Conservation (phyloP, 2,888 invertebrate species). For the Teinopalpus imperialis region DNA sequence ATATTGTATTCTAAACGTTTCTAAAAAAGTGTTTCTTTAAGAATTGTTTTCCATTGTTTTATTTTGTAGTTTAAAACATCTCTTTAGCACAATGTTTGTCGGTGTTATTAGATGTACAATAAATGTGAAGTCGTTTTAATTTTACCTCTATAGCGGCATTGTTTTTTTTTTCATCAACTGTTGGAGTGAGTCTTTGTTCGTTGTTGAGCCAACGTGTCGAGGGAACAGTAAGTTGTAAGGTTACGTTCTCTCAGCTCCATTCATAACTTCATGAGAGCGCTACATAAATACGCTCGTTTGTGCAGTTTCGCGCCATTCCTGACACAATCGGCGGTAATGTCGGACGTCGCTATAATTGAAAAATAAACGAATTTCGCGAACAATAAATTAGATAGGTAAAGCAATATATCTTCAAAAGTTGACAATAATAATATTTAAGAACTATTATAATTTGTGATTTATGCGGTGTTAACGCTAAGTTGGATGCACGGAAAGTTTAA, state of each 20-base stretch:
- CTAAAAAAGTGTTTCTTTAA: too few relatives aligned
- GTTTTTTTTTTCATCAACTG: too few relatives aligned
- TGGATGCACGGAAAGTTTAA: conserved; percentile 27
- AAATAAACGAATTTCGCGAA: conserved; percentile 16
- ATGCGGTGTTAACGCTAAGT: conserved; percentile 9
- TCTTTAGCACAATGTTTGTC: too few relatives aligned
- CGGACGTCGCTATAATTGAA: conserved; percentile 31
- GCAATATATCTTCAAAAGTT: conserved; percentile 6
- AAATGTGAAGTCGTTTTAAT: too few relatives aligned
- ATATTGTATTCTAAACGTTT: too few relatives aligned
- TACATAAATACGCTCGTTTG: conserved; percentile 50
- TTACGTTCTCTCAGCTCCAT: conserved; percentile 32
- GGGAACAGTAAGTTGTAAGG: conserved; percentile 35
- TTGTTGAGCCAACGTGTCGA: conserved; percentile 12
- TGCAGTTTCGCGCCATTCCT: conserved; percentile 58
- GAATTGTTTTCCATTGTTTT: too few relatives aligned
- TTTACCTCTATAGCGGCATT: too few relatives aligned
- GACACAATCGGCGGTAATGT: conserved; percentile 42
- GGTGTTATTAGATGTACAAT: too few relatives aligned
- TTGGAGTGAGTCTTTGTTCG: conserved; percentile 10
- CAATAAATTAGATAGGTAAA: conserved; percentile 11
- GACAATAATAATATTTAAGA: neutral
- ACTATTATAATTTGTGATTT: conserved; percentile 12
- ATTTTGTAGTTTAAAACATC: too few relatives aligned
- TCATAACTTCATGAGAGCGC: conserved; percentile 36